phyloP scores from a whole-genome alignment of 2,797 vertebrate genomes.

The Pseudochirops corinnae region DNA sequence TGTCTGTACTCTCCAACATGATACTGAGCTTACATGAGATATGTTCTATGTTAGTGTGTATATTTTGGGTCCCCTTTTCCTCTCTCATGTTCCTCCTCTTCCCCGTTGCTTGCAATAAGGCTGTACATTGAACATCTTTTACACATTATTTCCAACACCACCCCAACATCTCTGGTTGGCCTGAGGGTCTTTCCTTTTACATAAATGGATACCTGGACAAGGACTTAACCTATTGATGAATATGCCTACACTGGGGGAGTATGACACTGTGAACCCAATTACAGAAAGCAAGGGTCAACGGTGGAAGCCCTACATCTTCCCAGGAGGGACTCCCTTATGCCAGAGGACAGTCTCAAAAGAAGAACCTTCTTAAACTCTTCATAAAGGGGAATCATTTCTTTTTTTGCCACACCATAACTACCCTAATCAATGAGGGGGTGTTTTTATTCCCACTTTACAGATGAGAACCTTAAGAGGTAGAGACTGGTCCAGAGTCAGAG shows the following conservation, averaged over 20 bases:
- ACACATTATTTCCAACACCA: not conserved
- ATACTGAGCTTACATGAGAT: not conserved
- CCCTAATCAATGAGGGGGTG: not conserved
- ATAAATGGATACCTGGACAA: not conserved
- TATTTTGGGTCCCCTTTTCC: no score
- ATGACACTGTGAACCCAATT: not conserved
- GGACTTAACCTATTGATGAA: not conserved
- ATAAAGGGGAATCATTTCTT: not conserved
- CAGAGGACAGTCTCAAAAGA: not conserved
- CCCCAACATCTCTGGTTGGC: no score
- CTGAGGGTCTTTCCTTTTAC: not conserved
- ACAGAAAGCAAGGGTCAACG: no score
- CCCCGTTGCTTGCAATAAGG: no score
- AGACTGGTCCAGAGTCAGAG: not conserved
- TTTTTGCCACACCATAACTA: no score
- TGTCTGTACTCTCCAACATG: no score
- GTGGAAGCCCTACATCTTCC: no score
- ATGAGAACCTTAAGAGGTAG: not conserved
- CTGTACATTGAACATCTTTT: not conserved
- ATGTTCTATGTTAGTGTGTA: not conserved
- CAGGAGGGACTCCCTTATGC: not conserved
- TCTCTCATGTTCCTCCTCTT: no score
- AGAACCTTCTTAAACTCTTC: not conserved
- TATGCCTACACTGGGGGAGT: not conserved
- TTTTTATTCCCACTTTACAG: not conserved